Evolutionary conservation across 2,113 vertebrate genomes (phyloP).

Genomic region (Psilopogon haemacephalus): DNA sequence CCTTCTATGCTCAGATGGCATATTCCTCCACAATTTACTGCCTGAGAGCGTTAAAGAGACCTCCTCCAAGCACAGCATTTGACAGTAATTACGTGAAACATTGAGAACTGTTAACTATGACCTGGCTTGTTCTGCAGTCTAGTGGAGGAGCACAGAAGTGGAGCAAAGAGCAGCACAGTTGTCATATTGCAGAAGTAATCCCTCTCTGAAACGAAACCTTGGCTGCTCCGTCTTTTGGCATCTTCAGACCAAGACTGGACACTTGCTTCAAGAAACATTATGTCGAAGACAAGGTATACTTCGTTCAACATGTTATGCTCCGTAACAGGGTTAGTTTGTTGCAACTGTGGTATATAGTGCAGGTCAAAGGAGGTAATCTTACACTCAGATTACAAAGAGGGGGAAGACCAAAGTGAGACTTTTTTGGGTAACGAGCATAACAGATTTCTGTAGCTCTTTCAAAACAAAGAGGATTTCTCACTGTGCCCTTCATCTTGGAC

Average conservation of each 20-base stretch:
- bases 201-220: background rate
- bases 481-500: background rate
- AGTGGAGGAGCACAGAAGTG: background rate
- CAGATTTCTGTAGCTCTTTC: background rate
- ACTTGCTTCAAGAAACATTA: background rate
- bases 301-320: background rate
- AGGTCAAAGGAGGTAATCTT: background rate
- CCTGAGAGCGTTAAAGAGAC: background rate
- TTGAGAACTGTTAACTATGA: background rate
- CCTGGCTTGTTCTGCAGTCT: background rate
- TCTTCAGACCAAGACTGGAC: background rate
- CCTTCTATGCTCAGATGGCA: background rate
- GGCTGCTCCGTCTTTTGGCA: background rate
- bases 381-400: background rate
- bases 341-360: background rate
- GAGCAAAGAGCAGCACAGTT: background rate
- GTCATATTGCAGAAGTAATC: background rate
- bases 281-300: background rate
- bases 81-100: background rate
- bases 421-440: background rate
- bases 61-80: background rate
- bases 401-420: background rate
- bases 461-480: background rate
- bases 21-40: background rate
- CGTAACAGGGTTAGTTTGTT: background rate